Percentiles rank a stretch among this genome's conserved stretches.
Evolutionary conservation across 2,797 vertebrate genomes (phyloP).

Genomic region (Lithobates sylvaticus): DNA sequence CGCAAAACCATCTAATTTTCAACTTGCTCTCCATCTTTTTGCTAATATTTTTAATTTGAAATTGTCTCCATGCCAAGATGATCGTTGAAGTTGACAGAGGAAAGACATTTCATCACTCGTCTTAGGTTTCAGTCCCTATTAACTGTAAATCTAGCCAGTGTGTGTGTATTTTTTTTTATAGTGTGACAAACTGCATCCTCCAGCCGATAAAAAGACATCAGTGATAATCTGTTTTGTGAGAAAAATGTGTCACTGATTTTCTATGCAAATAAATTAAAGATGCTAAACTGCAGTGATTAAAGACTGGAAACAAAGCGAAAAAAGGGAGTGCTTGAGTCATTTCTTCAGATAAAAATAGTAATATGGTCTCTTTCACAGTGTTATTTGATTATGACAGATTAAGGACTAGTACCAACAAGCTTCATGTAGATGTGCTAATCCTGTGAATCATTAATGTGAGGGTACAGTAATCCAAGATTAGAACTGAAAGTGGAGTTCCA

Average conservation of each 20-base stretch:
- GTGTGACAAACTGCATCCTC: slow-evolving; percentile 1
- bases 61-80: background rate
- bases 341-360: slow-evolving; percentile 9
- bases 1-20: too few relatives aligned
- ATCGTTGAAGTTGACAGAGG: background rate
- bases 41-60: background rate
- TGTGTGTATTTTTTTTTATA: slow-evolving; percentile 3
- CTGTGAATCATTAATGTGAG: background rate
- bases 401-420: background rate
- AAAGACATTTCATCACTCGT: background rate
- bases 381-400: background rate
- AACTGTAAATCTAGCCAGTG: background rate
- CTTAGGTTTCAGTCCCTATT: background rate
- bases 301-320: background rate
- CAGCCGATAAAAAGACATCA: slow-evolving; percentile 61
- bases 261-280: slow-evolving; percentile 22
- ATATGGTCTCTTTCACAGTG: background rate
- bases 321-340: background rate
- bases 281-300: slow-evolving; percentile 27
- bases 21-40: too few relatives aligned
- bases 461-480: background rate
- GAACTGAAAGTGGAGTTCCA: background rate
- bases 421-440: too few relatives aligned
- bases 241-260: slow-evolving; percentile 31
- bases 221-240: slow-evolving; percentile 57